A percentile compares a stretch with the other conserved stretches of the same genome.
Evolutionary conservation across 2,797 vertebrate species (phyloP).

Genomic region (Phrynocephalus forsythii): DNA sequence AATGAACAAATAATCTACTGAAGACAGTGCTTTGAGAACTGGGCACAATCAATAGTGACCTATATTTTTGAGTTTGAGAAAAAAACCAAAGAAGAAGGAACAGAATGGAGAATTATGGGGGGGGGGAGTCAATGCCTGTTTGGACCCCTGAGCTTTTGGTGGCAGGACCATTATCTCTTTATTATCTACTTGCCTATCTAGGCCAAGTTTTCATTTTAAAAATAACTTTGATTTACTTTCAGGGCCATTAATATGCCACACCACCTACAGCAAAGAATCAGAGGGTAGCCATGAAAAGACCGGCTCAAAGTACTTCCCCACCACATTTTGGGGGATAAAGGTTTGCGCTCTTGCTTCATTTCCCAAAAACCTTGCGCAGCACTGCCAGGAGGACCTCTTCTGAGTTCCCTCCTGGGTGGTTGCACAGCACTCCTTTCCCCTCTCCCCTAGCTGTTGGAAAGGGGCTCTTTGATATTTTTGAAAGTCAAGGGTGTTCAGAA

Average conservation of each 20-base stretch:
- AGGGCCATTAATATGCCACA: not conserved
- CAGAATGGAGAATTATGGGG: not conserved
- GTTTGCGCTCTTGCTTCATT: not conserved
- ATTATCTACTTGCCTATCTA: not conserved
- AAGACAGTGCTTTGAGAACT: not conserved
- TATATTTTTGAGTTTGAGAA: not conserved
- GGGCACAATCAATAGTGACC: not conserved
- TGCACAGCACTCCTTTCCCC: not conserved
- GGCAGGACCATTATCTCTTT: not conserved
- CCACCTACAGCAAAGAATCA: not conserved
- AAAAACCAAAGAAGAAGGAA: not conserved
- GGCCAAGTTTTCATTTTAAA: not conserved
- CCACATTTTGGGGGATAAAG: not conserved
- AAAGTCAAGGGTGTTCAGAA: not conserved
- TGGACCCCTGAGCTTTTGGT: not conserved
- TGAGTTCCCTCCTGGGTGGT: not conserved
- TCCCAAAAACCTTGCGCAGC: not conserved
- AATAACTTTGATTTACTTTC: not conserved
- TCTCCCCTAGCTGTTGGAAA: not conserved
- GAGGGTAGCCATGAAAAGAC: not conserved
- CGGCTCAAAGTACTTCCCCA: not conserved
- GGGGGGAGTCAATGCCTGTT: not conserved
- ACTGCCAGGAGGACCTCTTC: not conserved
- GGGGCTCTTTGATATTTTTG: constrained; percentile 3
- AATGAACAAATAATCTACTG: not conserved